These are phyloP conservation scores for Cataglyphis altisquamis DNA, from an alignment of 2,888 invertebrate genomes.

Conservation along the genomic window DNA sequence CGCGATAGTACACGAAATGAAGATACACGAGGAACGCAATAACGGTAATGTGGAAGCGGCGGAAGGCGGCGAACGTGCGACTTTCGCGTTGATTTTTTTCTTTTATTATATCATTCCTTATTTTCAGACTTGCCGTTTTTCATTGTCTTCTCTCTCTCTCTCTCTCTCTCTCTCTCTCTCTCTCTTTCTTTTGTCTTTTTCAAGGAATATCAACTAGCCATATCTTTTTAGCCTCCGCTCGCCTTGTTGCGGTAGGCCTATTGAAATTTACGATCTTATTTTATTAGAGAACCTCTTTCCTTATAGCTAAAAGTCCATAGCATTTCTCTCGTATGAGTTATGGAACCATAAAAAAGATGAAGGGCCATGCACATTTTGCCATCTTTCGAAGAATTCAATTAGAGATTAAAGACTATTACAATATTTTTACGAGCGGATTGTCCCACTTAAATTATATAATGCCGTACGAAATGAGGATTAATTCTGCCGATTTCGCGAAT, in stretches of 20 bases:
- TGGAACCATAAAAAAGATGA: slow-evolving; percentile 17
- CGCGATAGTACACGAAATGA: slow-evolving; percentile 13
- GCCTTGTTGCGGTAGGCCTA: slow-evolving; percentile 51
- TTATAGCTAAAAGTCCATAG: not conserved
- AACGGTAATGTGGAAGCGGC: slow-evolving; percentile 28
- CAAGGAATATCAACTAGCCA: slow-evolving; percentile 37
- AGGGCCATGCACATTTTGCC: not conserved
- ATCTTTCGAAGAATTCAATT: not conserved
- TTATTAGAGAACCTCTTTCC: not conserved
- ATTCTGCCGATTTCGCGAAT: slow-evolving; percentile 40
- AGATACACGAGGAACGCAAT: slow-evolving; percentile 30
- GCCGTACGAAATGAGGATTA: not conserved
- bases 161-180: not conserved
- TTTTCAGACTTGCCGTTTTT: slow-evolving; percentile 15
- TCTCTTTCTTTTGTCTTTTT: not conserved
- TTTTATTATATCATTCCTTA: slow-evolving; percentile 34
- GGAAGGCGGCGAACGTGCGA: slow-evolving; percentile 47
- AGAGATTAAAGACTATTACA: not conserved
- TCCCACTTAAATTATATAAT: not conserved
- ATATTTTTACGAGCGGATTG: slow-evolving; percentile 8
- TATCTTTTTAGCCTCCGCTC: slow-evolving; percentile 53
- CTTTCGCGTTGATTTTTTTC: slow-evolving; percentile 32
- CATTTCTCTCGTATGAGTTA: slow-evolving; percentile 9
- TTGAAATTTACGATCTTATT: slow-evolving; percentile 45
- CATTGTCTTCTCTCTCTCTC: not conserved